Base-by-base conservation (phyloP, 2,797 vertebrate species). In the Gobionotothen gibberifrons region DNA sequence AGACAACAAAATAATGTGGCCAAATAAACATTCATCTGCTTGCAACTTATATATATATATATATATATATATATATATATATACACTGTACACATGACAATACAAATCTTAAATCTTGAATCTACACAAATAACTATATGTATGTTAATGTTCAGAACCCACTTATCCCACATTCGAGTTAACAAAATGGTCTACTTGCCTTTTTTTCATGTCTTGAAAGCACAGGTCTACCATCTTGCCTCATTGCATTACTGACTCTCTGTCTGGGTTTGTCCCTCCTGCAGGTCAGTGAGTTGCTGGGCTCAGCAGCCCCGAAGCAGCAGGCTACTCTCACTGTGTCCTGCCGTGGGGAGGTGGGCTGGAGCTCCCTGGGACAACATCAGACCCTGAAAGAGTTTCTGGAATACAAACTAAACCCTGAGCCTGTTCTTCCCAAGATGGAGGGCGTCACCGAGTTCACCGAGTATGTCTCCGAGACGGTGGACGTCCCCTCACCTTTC, bases 381-480 rank as follows among this genome's bases (percentile, higher is more conserved):
- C 78, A 86, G 68, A 82, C 76, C 82, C 77, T 95, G 55, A 79
- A 63, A 79, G 95, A 97, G 64, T 93, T 96, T 83, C 92, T 99
- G 91, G 92, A 95, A 70, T 96, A 97, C 88, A 96, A 91, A 87
- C 93, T 99, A 81, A 99, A 99, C 91, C 97, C 97, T 52, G 97
- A 97, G 39, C 91, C 94, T 40, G 82, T 89, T 32, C 94, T 98
- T 58, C 95, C 95, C 82, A 96, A 96, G 91, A 99, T 99, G 98
- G 98, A 99, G 88, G 98, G 97, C 6, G 95, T 99, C 80, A 95
- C 96, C 7, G 98, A 99, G 79, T 99, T 99, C 89, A 97, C 97
- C 21, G 98, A 99, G 85, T 99, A 99, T 4, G 93, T 99, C 93
- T 98, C 97, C 56, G 98, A 99, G 92, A 99, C 98, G 0, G 97